Percentiles rank a stretch among this genome's conserved stretches.
Conservation (phyloP, 2,797 vertebrate species). For the Mus caroli region DNA sequence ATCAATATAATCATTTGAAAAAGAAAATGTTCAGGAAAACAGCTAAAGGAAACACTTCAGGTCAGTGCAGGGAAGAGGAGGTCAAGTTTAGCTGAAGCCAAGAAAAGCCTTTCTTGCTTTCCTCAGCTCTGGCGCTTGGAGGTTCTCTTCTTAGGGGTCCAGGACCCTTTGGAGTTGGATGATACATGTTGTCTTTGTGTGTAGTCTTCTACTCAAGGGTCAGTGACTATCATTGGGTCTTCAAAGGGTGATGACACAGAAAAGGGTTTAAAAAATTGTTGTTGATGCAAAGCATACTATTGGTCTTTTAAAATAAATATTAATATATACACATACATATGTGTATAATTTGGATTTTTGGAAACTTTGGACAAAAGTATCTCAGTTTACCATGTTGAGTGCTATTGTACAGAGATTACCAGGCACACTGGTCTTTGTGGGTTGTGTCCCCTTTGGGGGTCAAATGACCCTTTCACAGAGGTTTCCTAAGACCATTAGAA, state of each 20-base stretch:
- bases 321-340: background rate
- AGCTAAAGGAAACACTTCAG: constrained; percentile 61
- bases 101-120: constrained; percentile 23
- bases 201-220: constrained; percentile 7
- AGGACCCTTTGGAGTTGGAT: background rate
- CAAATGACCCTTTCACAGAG: background rate
- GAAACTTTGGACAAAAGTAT: background rate
- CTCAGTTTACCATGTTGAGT: background rate
- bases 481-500: background rate
- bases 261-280: background rate
- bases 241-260: background rate
- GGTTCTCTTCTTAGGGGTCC: background rate
- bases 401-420: background rate
- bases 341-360: background rate
- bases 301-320: background rate
- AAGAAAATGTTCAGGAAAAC: constrained; percentile 71
- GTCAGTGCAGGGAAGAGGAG: background rate
- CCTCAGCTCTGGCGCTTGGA: background rate
- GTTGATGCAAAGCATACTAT: background rate
- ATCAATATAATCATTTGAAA: constrained; percentile 83
- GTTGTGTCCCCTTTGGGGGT: background rate
- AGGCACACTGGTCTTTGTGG: background rate
- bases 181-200: background rate
- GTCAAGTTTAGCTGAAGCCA: constrained; percentile 12
- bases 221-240: background rate